Conservation (phyloP, 2,888 invertebrate genomes). For the Acleris sparsana region DNA sequence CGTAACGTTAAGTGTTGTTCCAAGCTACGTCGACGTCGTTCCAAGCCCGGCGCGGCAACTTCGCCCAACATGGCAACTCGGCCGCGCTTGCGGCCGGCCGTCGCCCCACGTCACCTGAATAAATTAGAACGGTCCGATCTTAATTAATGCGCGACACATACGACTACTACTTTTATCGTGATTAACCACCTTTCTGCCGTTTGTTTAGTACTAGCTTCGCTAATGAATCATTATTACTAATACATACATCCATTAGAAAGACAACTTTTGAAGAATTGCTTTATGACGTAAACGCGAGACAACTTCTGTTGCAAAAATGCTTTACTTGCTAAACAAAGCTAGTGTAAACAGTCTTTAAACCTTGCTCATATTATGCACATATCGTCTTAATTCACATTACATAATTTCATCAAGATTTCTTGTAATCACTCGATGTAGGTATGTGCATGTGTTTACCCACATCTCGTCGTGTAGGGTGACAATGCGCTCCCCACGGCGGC, state of each 20-base stretch:
- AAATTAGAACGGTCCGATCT: slow-evolving; percentile 71
- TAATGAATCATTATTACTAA: slow-evolving; percentile 27
- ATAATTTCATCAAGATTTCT: not conserved
- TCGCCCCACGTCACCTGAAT: slow-evolving; percentile 69
- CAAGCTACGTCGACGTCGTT: not conserved
- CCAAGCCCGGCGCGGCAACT: slow-evolving; percentile 35
- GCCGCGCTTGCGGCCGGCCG: slow-evolving; percentile 40
- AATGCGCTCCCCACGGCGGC: slow-evolving; percentile 52
- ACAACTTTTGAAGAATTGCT: not conserved
- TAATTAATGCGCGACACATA: slow-evolving; percentile 71
- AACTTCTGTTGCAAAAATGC: no score
- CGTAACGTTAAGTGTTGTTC: not conserved
- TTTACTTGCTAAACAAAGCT: no score
- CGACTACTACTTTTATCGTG: slow-evolving; percentile 66
- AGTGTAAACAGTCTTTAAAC: no score
- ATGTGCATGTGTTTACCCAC: slow-evolving; percentile 40
- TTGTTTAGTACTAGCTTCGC: slow-evolving; percentile 16
- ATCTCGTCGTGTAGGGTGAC: slow-evolving; percentile 59
- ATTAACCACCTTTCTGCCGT: slow-evolving; percentile 56
- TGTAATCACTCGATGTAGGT: slow-evolving; percentile 4
- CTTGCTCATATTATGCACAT: not conserved
- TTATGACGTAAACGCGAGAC: no score
- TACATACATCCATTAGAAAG: not conserved
- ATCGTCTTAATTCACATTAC: not conserved
- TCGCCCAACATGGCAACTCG: slow-evolving; percentile 54